Percentiles rank a stretch among this genome's conserved stretches.
These are phyloP conservation scores for Ursus arctos DNA, from an alignment of 2,113 vertebrate genomes.

Conservation along the genomic window DNA sequence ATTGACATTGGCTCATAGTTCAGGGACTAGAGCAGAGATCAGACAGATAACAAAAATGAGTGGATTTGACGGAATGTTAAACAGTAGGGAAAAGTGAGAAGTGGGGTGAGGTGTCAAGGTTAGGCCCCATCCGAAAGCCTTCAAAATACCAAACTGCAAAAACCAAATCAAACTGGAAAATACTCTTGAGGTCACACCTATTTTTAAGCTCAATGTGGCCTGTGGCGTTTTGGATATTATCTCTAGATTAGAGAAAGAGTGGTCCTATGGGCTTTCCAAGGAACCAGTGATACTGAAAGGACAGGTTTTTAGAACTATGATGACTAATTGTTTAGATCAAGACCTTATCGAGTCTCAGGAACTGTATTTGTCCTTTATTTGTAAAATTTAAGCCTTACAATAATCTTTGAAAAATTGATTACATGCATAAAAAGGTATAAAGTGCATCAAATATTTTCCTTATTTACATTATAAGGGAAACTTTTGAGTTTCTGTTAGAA, in stretches of 20 bases:
- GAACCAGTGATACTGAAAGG: neutral
- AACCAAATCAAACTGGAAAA: neutral
- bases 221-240: neutral
- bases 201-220: neutral
- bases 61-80: neutral
- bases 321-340: neutral
- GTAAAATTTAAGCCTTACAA: neutral
- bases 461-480: constrained; percentile 29
- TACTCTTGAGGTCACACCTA: neutral
- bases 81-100: neutral
- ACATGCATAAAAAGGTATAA: neutral
- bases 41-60: neutral
- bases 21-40: neutral
- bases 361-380: neutral
- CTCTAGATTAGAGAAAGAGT: neutral
- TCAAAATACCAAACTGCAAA: neutral
- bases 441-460: constrained; percentile 16
- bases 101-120: neutral
- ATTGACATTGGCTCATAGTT: neutral
- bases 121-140: neutral
- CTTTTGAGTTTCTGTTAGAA: neutral
- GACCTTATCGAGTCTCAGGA: neutral
- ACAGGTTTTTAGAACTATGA: neutral
- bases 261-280: neutral
- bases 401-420: neutral